Base-by-base conservation (phyloP, 1,140 invertebrate species). In the Daktulosphaira vitifoliae region DNA sequence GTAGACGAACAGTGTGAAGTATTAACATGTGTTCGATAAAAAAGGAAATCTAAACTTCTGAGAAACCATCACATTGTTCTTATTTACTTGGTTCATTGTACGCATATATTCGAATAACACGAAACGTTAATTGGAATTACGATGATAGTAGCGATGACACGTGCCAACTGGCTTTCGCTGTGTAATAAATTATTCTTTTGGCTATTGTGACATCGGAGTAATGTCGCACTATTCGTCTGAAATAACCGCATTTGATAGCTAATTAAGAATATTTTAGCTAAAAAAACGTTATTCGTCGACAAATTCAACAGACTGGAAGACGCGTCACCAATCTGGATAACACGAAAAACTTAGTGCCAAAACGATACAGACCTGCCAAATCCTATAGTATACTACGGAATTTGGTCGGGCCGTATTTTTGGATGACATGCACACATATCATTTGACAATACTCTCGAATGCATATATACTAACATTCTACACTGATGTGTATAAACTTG, bases 101-200 rank as follows among this genome's bases (percentile, higher is more conserved):
- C 29, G 29, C 2, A 25, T 25, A 33, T 25, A 29, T 51, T 51
- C 29, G 26, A 51, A 51, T 51, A 51, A 51, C 7, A 18, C 16
- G 25, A 33, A 51, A n/a, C 20, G n/a, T 51, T 26, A 33, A 51
- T 51, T 29, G 1, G 25, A 51, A 51, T 51, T 51, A 51, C 9
- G 26, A 51, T 29, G 25, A 25, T 51, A 26, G 9, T 13, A 33
- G n/a, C 29, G 29, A 33, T 11, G 49, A n/a, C 49, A 33, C 49
- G 49, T 33, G 49, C 49, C 49, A 51, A 51, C 25, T 16, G 7
- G 22, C 46, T 49, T 49, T 49, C 46, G n/a, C 46, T 49, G n/a
- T n/a, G n/a, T n/a, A n/a, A n/a, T n/a, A n/a, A n/a, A n/a, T n/a
- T n/a, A n/a, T n/a, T 15, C 1, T 49, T 25, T 49, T 25, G 22